Evolutionary conservation across 1,140 invertebrate species (phyloP).

Genomic region (Geopemphigus sp.): DNA sequence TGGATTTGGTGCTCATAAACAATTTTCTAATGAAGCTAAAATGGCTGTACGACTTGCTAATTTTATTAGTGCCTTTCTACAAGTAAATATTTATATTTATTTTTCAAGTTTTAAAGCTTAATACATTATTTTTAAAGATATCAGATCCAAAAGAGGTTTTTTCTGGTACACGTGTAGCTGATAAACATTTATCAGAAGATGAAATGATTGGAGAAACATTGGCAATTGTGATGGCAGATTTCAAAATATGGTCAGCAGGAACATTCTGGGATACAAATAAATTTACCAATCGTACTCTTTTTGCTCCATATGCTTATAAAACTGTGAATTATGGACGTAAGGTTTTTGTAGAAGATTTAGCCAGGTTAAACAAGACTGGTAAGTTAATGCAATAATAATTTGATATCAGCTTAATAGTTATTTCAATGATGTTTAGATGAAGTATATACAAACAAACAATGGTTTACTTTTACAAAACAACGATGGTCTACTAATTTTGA

Average conservation of each 20-base stretch:
- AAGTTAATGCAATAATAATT: neutral
- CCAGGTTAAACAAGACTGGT: constrained; percentile 74
- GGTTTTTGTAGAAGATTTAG: constrained; percentile 84
- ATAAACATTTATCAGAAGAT: constrained; percentile 85
- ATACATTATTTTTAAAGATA: constrained; percentile 62
- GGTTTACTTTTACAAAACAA: constrained; percentile 85
- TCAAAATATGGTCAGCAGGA: constrained; percentile 86
- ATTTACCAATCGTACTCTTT: constrained; percentile 87
- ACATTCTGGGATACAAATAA: constrained; percentile 95
- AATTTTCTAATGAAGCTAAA: constrained; percentile 91
- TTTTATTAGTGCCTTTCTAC: constrained; percentile 90
- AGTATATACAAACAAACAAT: constrained; percentile 78
- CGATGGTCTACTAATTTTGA: constrained; percentile 94
- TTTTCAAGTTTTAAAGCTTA: neutral
- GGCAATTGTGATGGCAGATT: constrained; percentile 84
- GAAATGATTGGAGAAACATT: constrained; percentile 93
- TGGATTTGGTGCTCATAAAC: constrained; percentile 78
- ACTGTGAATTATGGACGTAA: constrained; percentile 74
- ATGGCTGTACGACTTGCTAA: constrained; percentile 92
- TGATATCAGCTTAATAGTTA: constrained; percentile 39
- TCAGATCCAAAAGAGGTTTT: constrained; percentile 93
- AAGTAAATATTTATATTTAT: constrained; percentile 59
- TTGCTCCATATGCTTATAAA: constrained; percentile 93
- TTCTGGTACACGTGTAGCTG: constrained; percentile 83
- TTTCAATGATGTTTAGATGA: constrained; percentile 60